Base-by-base conservation (phyloP, 2,888 invertebrate genomes). In the Blomia tropicalis region DNA sequence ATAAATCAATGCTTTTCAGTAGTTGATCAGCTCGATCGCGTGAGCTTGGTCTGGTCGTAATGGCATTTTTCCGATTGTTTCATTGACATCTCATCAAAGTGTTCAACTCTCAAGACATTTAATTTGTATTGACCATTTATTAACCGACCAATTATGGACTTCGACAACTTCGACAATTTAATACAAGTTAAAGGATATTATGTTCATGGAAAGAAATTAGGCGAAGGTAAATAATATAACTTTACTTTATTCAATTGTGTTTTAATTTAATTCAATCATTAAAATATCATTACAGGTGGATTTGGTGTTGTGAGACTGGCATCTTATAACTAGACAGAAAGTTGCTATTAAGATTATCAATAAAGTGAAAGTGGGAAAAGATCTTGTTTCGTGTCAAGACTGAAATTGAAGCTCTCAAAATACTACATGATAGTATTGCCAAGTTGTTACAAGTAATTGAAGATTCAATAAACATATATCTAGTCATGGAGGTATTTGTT, bases 331-430 rank as follows among this genome's bases (percentile, higher is more conserved):
- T 58, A 83, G 83, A 32, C 84, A 85, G 71, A 83, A 83, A 73
- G 85, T 85, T 59, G 87, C 87, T 53, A 81, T 87, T 64, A 87
- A 87, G 75, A 84, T 85, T 60, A 84, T 87, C 81, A 82, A 85
- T 70, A 87, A 87, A 74, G 75, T 75, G 56, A 75, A 78, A 54
- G 73, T 87, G 59, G 84, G 84, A 61, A 47, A 47, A 47, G 47
- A 85, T 72, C 75, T n/a, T 85, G 51, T 82, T 81, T 19, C 73
- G 85, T 68, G 82, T 85, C 11, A 79, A 80, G 69, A 75, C 82
- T 41, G 87, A 87, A 74, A 78, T 87, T 54, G 80, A 81, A 69
- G 85, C 86, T 1, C 76, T 85, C 71, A 82, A 84, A 71, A 76
- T 77, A 47, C 73, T 86, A 23, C 84, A 85, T 74, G 80, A 81